These are phyloP conservation scores for Sibirionetta formosa DNA, from an alignment of 2,797 vertebrate genomes.

Conservation along the genomic window DNA sequence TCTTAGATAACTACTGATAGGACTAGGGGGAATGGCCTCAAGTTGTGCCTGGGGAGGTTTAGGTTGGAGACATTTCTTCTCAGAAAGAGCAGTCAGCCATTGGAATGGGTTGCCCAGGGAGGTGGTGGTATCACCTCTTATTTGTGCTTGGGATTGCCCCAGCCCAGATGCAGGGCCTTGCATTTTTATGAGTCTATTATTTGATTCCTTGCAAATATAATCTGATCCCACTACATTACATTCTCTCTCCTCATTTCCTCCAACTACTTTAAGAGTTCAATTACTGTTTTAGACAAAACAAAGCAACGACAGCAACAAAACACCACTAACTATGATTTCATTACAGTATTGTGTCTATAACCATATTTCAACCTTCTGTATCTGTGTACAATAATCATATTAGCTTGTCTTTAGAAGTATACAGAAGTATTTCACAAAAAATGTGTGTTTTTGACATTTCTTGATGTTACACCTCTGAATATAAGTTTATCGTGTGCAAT, in stretches of 20 bases:
- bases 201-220: background rate
- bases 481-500: background rate
- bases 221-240: background rate
- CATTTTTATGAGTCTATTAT: fast-evolving
- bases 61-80: too few species aligned
- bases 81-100: too few species aligned
- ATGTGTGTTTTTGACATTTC: background rate
- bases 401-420: background rate
- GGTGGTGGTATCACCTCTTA: too few species aligned
- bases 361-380: background rate
- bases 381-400: background rate
- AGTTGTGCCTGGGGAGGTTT: too few species aligned
- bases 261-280: background rate
- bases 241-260: background rate
- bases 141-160: too few species aligned
- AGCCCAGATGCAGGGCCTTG: too few species aligned
- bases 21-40: too few species aligned
- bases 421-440: background rate
- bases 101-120: too few species aligned
- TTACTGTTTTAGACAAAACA: background rate
- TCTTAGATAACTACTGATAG: too few species aligned
- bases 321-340: background rate
- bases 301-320: background rate
- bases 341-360: background rate
- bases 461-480: background rate